These are phyloP conservation scores for Pollenia griseotomentosa DNA, from an alignment of 2,888 invertebrate genomes.

Conservation along the genomic window DNA sequence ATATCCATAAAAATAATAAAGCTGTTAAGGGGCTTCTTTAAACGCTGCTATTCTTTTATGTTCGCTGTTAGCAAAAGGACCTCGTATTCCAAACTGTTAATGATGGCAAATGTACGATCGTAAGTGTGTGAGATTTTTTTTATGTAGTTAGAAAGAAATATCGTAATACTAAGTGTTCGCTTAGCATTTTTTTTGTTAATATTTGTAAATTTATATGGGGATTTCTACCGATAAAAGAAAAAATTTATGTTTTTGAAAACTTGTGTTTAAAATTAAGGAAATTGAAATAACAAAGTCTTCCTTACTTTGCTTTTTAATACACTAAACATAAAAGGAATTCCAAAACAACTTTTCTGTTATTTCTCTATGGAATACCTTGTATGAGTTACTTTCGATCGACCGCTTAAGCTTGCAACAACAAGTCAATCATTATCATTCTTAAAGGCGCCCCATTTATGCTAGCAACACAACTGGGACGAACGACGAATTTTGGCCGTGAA, in stretches of 20 bases:
- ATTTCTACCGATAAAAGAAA: background rate
- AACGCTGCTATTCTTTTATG: conserved; percentile 12
- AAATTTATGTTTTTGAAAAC: background rate
- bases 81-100: conserved; percentile 20
- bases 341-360: too few species aligned
- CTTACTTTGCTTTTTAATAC: too few species aligned
- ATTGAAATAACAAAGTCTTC: too few species aligned
- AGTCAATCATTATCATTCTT: too few species aligned
- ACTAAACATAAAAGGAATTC: too few species aligned
- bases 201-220: background rate
- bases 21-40: conserved; percentile 53
- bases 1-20: conserved; percentile 72
- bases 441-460: too few species aligned
- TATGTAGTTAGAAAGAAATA: background rate
- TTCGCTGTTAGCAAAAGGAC: conserved; percentile 3
- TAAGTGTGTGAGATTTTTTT: conserved; percentile 19
- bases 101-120: conserved; percentile 35
- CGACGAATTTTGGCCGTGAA: too few species aligned
- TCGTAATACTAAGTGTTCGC: conserved; percentile 25
- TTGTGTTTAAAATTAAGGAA: too few species aligned
- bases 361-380: too few species aligned
- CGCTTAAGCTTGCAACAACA: too few species aligned
- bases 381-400: too few species aligned
- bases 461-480: too few species aligned
- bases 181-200: conserved; percentile 11